Evolutionary conservation across 2,797 vertebrate genomes (phyloP).

Genomic region (Sebastes oblongus): DNA sequence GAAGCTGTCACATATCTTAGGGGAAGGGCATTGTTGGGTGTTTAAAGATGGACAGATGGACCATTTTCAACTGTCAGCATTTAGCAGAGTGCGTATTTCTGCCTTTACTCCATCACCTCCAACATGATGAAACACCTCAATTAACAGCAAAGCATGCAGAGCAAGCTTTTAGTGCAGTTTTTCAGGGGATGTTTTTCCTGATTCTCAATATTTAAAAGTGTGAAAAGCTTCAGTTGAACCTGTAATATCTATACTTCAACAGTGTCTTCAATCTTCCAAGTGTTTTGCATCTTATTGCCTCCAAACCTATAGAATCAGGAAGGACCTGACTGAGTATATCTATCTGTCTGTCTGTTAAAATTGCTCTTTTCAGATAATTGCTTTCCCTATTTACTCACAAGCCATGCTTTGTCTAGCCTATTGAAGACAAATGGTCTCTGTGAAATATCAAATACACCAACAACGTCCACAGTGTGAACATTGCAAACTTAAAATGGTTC

Average conservation of each 20-base stretch:
- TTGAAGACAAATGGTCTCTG: neutral
- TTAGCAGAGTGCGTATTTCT: conserved; percentile 33
- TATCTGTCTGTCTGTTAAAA: neutral
- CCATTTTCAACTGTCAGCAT: conserved; percentile 37
- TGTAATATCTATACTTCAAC: conserved; percentile 4
- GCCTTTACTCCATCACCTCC: conserved; percentile 26
- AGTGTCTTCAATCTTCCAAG: neutral
- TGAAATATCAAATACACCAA: neutral
- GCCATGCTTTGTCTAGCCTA: neutral
- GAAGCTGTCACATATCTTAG: conserved; percentile 12
- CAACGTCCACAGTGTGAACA: neutral
- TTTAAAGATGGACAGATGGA: conserved; percentile 27
- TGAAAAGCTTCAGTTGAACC: neutral
- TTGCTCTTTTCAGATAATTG: neutral
- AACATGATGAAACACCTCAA: conserved; percentile 28
- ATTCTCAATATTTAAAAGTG: conserved; percentile 12
- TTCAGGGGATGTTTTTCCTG: neutral
- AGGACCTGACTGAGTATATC: neutral
- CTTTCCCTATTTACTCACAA: neutral
- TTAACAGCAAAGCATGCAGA: conserved; percentile 14
- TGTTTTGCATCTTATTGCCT: neutral
- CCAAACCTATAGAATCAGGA: neutral
- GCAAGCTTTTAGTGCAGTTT: neutral
- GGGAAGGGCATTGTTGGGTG: conserved; percentile 17
- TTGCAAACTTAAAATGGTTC: neutral